Evolutionary conservation across 2,113 vertebrate genomes (phyloP).

Genomic region (rat (Rattus norvegicus)): DNA sequence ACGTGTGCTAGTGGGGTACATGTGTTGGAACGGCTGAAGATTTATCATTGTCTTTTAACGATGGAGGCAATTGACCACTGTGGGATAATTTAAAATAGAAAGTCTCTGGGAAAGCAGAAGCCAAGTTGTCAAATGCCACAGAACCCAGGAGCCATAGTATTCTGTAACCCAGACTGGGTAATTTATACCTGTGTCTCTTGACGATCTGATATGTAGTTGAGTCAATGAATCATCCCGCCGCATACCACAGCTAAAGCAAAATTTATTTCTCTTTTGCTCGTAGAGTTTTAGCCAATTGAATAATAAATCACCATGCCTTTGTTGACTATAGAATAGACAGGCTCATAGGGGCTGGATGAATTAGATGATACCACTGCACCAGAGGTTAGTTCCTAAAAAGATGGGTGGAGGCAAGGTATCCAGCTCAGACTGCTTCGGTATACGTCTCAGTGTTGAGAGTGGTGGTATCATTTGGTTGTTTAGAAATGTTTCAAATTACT

Average conservation of each 20-base stretch:
- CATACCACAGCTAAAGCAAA: conserved; percentile 72
- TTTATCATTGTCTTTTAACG: conserved; percentile 48
- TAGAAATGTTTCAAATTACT: conserved; percentile 19
- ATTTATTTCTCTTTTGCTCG: conserved; percentile 64
- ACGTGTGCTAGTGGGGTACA: conserved; percentile 46
- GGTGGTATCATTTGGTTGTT: not conserved
- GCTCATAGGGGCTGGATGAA: not conserved
- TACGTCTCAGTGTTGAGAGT: not conserved
- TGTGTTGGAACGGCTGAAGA: not conserved
- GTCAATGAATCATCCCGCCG: conserved; percentile 48
- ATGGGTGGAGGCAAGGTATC: not conserved
- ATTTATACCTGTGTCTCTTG: conserved; percentile 65
- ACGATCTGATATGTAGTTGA: conserved; percentile 54
- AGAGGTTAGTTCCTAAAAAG: not conserved
- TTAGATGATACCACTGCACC: not conserved
- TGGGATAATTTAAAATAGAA: conserved; percentile 64
- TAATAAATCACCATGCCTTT: conserved; percentile 62
- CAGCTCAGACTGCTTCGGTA: not conserved
- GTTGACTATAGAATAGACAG: not conserved
- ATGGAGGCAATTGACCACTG: conserved; percentile 40
- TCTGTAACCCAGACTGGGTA: conserved; percentile 39
- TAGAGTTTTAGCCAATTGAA: conserved; percentile 61
- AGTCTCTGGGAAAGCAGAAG: conserved; percentile 32
- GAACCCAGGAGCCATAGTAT: not conserved
- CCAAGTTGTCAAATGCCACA: conserved; percentile 53